Percentiles rank a stretch among this genome's conserved stretches.
Conservation (phyloP, 1,140 invertebrate species). For the Antheraea mylitta region DNA sequence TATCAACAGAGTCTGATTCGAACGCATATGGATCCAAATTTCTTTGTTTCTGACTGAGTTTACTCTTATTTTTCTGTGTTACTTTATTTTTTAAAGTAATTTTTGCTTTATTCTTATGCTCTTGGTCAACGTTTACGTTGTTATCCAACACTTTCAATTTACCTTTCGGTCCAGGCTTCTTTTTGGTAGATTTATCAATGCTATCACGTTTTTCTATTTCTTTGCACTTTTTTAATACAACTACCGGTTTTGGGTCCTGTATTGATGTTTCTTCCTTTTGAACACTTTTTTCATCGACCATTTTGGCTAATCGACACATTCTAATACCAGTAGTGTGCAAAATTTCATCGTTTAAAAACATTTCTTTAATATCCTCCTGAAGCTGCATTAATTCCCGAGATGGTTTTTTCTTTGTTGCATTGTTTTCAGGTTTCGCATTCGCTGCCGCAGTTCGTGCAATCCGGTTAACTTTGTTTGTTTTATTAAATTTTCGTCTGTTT, state of each 20-base stretch:
- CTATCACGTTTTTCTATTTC: constrained; percentile 28
- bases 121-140: constrained; percentile 16
- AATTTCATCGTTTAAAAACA: constrained; percentile 83
- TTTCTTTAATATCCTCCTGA: constrained; percentile 84
- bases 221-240: constrained; percentile 49
- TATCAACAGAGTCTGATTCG: constrained; percentile 56
- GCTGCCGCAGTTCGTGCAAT: constrained; percentile 19
- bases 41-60: constrained; percentile 19
- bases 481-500: constrained; percentile 22
- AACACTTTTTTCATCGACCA: constrained; percentile 46
- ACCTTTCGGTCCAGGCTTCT: constrained; percentile 39
- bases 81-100: constrained; percentile 34
- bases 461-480: constrained; percentile 31
- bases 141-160: constrained; percentile 32
- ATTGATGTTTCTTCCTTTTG: constrained; percentile 21
- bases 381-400: constrained; percentile 80
- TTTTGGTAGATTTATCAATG: constrained; percentile 33
- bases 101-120: constrained; percentile 26
- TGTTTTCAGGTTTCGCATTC: not conserved
- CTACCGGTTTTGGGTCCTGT: constrained; percentile 36
- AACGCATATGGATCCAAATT: constrained; percentile 56
- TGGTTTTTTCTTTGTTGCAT: constrained; percentile 36
- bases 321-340: constrained; percentile 74
- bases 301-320: constrained; percentile 76
- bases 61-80: constrained; percentile 59